phyloP scores from a whole-genome alignment of 2,888 invertebrate genomes.

The Cephus pulcher region DNA sequence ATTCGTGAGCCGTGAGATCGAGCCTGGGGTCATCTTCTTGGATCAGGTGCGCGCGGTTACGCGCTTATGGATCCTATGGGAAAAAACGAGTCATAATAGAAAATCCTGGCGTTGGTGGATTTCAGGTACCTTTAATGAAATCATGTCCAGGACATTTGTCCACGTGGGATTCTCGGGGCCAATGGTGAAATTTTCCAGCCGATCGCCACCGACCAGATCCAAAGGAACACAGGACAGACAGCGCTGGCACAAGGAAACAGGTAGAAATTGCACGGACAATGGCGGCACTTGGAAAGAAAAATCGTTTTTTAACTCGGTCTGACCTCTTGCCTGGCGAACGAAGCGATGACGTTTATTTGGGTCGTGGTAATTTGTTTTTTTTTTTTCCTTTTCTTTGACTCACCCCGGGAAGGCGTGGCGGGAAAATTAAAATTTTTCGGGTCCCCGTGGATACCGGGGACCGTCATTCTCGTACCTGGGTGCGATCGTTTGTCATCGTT shows the following conservation, averaged over 20 bases:
- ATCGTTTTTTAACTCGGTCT: conserved; percentile 54
- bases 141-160: conserved; percentile 56
- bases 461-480: neutral
- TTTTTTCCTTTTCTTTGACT: conserved; percentile 18
- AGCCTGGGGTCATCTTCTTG: neutral
- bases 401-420: conserved; percentile 45
- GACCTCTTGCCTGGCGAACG: conserved; percentile 23
- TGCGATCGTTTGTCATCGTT: conserved; percentile 57
- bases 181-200: conserved; percentile 52
- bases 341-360: conserved; percentile 44
- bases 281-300: conserved; percentile 43
- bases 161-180: conserved; percentile 53
- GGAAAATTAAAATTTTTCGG: conserved; percentile 52
- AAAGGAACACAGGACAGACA: neutral
- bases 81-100: neutral
- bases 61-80: neutral
- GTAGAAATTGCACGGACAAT: conserved; percentile 32
- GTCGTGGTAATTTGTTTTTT: conserved; percentile 53
- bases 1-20: neutral
- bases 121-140: conserved; percentile 47
- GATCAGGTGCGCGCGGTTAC: neutral
- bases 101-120: neutral
- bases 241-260: conserved; percentile 29
- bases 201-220: conserved; percentile 30
- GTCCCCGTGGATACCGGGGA: conserved; percentile 25